Base-by-base conservation (phyloP, 2,113 vertebrate genomes). In the Zootoca vivipara region DNA sequence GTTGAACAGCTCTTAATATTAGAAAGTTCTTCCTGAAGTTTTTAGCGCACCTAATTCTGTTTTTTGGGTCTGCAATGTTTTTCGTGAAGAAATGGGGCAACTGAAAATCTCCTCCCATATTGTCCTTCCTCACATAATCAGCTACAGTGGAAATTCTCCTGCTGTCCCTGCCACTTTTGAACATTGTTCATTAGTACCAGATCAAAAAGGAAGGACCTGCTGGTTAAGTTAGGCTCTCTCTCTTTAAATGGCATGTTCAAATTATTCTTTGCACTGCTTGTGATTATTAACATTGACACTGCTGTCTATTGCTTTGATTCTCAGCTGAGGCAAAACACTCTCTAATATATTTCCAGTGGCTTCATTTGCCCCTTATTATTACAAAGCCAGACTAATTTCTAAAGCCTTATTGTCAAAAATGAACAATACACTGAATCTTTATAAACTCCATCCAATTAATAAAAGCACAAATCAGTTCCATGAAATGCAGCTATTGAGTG, bases 321-420 rank as follows among this genome's bases (percentile, higher is more conserved):
- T 69, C 18, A 91, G 65, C 40, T 56, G 72, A 82, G 26, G 75
- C 78, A 89, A 86, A 69, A 92, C 13, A 7, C 52, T 72, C 33
- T 88, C 22, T 78, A 78, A 90, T 85, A 85, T 52, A 62, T 77
- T 16, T 5, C 73, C 75, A 81, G 12, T 82, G 70, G 56, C 73
- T 89, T 74, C 85, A 33, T 90, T 94, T 94, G 89, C n/a, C 74
- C 64, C 15, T 0, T 20, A 30, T 83, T 42, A 62, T 72, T 91
- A 58, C 20, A 87, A 75, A 88, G 86, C 8, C 64, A 92, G 33
- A 89, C 7, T 46, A 38, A 86, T 91, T 91, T 93, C 81, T 64
- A 92, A 35, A 79, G 65, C 20, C 86, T 86, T 87, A 70, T 74
- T 82, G 78, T 83, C 5, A 83, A 77, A 89, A 90, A 74, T 16